A percentile compares a stretch with the other conserved stretches of the same genome.
These are phyloP conservation scores for Limnodromus scolopaceus DNA, from an alignment of 2,797 vertebrate genomes.

Conservation along the genomic window DNA sequence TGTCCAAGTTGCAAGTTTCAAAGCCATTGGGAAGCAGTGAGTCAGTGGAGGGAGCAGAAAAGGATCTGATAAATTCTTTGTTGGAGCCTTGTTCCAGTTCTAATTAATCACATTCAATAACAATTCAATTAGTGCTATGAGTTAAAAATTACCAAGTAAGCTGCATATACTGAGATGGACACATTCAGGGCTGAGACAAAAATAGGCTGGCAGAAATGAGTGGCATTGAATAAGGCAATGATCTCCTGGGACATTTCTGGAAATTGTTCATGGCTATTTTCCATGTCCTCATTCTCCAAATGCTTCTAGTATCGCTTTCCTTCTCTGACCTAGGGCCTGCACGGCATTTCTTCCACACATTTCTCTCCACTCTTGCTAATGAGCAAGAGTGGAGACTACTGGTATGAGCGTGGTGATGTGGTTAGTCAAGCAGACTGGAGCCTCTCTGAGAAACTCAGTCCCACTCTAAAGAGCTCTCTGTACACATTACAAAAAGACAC, in stretches of 20 bases:
- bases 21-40: background rate
- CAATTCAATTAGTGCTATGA: conserved; percentile 54
- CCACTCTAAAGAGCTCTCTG: background rate
- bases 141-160: conserved; percentile 66
- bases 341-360: background rate
- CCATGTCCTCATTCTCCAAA: background rate
- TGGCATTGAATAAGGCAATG: conserved; percentile 24
- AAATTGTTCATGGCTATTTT: conserved; percentile 27
- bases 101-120: conserved; percentile 62
- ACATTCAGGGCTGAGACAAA: background rate
- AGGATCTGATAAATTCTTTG: conserved; percentile 37
- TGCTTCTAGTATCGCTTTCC: background rate
- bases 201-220: conserved; percentile 38
- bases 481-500: background rate
- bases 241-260: conserved; percentile 39
- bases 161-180: background rate
- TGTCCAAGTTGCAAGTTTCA: background rate
- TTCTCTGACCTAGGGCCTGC: background rate
- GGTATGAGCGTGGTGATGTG: background rate
- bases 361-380: background rate
- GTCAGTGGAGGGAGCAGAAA: conserved; percentile 12
- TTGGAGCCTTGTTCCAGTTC: conserved; percentile 22
- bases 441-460: background rate
- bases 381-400: background rate
- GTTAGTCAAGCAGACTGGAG: background rate